A percentile compares a stretch with the other conserved stretches of the same genome.
Conservation (phyloP, 2,797 vertebrate species). For the Alca torda region DNA sequence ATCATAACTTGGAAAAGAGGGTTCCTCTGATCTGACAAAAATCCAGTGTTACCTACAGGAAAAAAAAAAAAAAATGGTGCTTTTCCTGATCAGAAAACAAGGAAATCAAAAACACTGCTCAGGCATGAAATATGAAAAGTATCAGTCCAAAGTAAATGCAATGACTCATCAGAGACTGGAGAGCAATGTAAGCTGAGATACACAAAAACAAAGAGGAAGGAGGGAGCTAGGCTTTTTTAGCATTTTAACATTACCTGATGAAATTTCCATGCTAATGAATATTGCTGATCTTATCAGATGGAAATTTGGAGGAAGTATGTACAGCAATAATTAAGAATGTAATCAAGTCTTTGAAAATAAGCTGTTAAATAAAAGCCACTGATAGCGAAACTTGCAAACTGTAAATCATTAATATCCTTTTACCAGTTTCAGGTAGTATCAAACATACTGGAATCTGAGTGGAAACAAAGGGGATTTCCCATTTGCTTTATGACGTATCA, state of each 20-base stretch:
- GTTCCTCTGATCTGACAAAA: not conserved
- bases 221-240: not conserved
- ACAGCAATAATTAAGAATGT: not conserved
- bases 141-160: not conserved
- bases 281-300: not conserved
- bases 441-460: not conserved
- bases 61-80: not conserved
- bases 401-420: not conserved
- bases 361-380: not conserved
- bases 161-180: slow-evolving; percentile 9
- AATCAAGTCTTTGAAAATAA: not conserved
- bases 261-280: not conserved
- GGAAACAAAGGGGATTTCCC: not conserved
- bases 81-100: not conserved
- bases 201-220: not conserved
- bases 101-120: not conserved
- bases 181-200: not conserved
- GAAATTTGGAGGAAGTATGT: not conserved
- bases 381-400: not conserved
- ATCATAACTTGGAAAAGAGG: not conserved
- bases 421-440: not conserved
- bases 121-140: not conserved
- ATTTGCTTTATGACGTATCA: not conserved
- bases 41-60: not conserved
- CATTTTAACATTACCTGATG: not conserved